Percentiles rank a stretch among this genome's conserved stretches.
These are phyloP conservation scores for Ormyrus rosae DNA, from an alignment of 2,888 invertebrate genomes.

Conservation along the genomic window DNA sequence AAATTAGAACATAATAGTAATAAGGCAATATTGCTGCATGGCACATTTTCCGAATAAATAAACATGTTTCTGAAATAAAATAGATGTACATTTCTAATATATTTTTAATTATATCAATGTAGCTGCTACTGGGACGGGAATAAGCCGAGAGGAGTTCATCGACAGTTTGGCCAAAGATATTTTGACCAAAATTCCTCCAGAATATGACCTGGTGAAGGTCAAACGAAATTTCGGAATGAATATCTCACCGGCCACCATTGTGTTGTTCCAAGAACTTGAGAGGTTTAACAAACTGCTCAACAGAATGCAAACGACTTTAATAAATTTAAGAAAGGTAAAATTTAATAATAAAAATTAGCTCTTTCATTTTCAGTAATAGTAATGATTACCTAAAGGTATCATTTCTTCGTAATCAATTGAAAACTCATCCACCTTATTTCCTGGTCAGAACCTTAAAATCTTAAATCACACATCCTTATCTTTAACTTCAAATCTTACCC, in stretches of 20 bases:
- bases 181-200: constrained; percentile 83
- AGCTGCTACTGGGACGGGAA: constrained; percentile 84
- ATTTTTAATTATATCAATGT: not conserved
- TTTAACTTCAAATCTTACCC: too few relatives aligned
- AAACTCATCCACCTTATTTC: too few relatives aligned
- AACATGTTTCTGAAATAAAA: not conserved
- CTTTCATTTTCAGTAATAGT: too few relatives aligned
- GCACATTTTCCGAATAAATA: not conserved
- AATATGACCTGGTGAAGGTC: constrained; percentile 89
- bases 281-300: constrained; percentile 88
- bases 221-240: constrained; percentile 87
- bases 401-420: not conserved
- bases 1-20: not conserved
- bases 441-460: too few relatives aligned
- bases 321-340: constrained; percentile 81
- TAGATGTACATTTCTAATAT: not conserved
- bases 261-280: constrained; percentile 92
- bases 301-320: constrained; percentile 83
- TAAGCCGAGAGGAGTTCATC: constrained; percentile 92
- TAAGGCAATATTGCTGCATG: not conserved
- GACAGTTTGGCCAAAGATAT: constrained; percentile 88
- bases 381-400: too few relatives aligned
- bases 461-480: too few relatives aligned
- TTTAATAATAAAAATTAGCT: too few relatives aligned
- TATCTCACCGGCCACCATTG: constrained; percentile 90